These are phyloP conservation scores for Brenthis hecate DNA, from an alignment of 2,888 invertebrate species.

Conservation along the genomic window DNA sequence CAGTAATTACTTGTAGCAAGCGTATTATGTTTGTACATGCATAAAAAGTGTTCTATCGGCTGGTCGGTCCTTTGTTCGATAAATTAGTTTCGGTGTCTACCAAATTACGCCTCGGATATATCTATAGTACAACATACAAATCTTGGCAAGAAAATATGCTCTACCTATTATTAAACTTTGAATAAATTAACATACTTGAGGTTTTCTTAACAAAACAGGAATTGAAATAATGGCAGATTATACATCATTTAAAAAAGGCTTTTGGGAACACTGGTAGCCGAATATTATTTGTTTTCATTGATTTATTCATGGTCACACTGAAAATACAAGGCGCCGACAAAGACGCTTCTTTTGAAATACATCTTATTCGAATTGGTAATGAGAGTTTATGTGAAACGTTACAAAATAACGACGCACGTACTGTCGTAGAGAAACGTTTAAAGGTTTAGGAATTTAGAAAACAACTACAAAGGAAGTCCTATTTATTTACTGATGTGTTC, in stretches of 20 bases:
- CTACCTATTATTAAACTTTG: constrained; percentile 71
- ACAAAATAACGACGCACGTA: constrained; percentile 70
- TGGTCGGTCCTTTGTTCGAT: constrained; percentile 81
- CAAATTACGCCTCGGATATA: constrained; percentile 81
- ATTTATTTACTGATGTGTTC: constrained; percentile 33
- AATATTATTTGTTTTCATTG: constrained; percentile 82
- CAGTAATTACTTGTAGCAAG: constrained; percentile 57
- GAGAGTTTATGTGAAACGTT: constrained; percentile 68
- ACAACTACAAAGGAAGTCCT: constrained; percentile 36
- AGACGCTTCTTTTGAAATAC: constrained; percentile 69
- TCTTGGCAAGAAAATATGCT: constrained; percentile 77
- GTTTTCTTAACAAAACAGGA: constrained; percentile 67
- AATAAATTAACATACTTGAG: constrained; percentile 77
- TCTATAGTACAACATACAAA: constrained; percentile 74
- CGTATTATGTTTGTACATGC: constrained; percentile 75
- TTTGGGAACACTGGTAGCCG: constrained; percentile 78
- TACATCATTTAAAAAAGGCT: constrained; percentile 67
- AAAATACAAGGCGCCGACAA: constrained; percentile 75
- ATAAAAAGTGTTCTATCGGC: constrained; percentile 79
- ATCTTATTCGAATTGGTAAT: constrained; percentile 72
- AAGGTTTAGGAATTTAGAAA: constrained; percentile 47
- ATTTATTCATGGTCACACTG: constrained; percentile 79
- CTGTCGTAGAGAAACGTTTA: constrained; percentile 64
- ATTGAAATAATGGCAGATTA: constrained; percentile 74
- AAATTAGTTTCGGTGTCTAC: constrained; percentile 84